Evolutionary conservation across 2,888 invertebrate genomes (phyloP).

Genomic region (Hirtodrosophila trivittata): DNA sequence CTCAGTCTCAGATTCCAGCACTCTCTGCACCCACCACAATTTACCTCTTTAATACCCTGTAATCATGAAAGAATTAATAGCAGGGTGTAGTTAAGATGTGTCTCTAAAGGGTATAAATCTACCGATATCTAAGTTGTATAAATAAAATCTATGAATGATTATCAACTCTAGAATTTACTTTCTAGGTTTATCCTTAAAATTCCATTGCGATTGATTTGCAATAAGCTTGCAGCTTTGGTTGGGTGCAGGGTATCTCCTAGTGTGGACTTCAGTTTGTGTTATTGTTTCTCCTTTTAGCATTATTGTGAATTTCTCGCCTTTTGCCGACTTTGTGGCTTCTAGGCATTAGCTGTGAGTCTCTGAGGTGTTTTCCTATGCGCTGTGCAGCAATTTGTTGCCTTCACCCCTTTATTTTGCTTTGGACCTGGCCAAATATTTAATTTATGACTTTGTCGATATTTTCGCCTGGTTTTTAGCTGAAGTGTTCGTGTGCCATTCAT

Average conservation of each 20-base stretch:
- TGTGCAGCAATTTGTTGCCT: conserved; percentile 57
- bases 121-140: no score
- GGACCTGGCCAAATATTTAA: conserved; percentile 76
- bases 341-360: conserved; percentile 47
- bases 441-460: conserved; percentile 82
- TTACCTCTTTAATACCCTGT: conserved; percentile 4
- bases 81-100: no score
- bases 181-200: no score
- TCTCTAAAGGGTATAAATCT: no score
- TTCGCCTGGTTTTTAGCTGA: conserved; percentile 40
- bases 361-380: conserved; percentile 65
- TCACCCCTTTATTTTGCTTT: conserved; percentile 43
- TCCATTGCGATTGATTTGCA: no score
- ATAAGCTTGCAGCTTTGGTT: no score
- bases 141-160: no score
- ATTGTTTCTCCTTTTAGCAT: conserved; percentile 29
- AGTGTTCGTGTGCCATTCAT: conserved; percentile 71
- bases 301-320: conserved; percentile 42
- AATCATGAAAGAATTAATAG: no score
- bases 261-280: conserved; percentile 12
- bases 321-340: conserved; percentile 31
- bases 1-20: conserved; percentile 17
- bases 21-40: conserved; percentile 17
- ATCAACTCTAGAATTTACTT: no score
- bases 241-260: neutral